phyloP scores from a whole-genome alignment of 1,140 invertebrate species.

The Drosophila pectinifera region DNA sequence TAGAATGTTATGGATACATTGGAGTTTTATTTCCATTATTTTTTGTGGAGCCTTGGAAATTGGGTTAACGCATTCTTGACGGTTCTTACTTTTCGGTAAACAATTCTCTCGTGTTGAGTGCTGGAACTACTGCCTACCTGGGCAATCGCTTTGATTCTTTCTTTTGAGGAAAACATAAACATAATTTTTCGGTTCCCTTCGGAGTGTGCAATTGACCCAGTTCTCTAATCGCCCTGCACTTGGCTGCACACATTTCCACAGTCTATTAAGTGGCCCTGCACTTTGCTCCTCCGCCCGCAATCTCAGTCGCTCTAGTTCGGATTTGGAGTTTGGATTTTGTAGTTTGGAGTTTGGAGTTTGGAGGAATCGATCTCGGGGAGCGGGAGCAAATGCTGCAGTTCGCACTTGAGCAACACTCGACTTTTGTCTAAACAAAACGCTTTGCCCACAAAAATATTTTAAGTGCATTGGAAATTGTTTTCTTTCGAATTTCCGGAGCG shows the following conservation, averaged over 20 bases:
- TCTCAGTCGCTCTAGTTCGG: slow-evolving; percentile 8
- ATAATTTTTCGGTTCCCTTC: slow-evolving; percentile 47
- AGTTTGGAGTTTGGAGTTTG: slow-evolving; percentile 9
- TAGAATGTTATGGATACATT: slow-evolving; percentile 59
- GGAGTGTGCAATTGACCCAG: slow-evolving; percentile 67
- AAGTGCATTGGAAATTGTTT: slow-evolving; percentile 45
- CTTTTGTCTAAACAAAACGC: slow-evolving; percentile 44
- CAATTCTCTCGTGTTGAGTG: slow-evolving; percentile 39
- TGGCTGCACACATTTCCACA: slow-evolving; percentile 56
- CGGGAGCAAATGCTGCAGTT: too few relatives aligned
- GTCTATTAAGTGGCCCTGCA: slow-evolving; percentile 69
- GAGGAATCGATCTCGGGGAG: slow-evolving; percentile 10
- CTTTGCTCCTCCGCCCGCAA: slow-evolving; percentile 34
- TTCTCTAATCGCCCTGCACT: slow-evolving; percentile 38
- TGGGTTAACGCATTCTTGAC: slow-evolving; percentile 64
- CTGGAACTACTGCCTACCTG: slow-evolving; percentile 64
- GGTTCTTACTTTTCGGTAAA: slow-evolving; percentile 39
- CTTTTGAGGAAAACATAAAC: slow-evolving; percentile 64
- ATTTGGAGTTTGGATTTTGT: slow-evolving; percentile 11
- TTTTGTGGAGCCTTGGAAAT: slow-evolving; percentile 33
- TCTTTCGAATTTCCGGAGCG: slow-evolving; percentile 13
- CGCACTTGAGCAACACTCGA: slow-evolving; percentile 48
- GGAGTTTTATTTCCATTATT: slow-evolving; percentile 4
- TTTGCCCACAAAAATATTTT: slow-evolving; percentile 39
- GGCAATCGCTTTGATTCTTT: slow-evolving; percentile 60